These are phyloP conservation scores for Cryptoprocta ferox DNA, from an alignment of 2,797 vertebrate genomes.

Conservation along the genomic window DNA sequence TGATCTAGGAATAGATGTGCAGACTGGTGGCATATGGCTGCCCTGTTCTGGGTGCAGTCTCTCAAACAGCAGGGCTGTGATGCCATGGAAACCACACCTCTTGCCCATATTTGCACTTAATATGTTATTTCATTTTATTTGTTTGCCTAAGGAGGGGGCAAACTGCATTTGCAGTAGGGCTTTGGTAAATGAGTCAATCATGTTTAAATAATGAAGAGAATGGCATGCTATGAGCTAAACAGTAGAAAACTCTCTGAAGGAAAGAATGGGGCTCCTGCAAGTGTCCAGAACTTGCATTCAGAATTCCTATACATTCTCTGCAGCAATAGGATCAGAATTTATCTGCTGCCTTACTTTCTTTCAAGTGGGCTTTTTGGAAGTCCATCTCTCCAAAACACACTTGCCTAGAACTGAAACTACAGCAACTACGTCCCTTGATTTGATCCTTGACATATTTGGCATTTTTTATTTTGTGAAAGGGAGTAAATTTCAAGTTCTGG, in stretches of 20 bases:
- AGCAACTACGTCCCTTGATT: not conserved
- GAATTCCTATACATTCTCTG: not conserved
- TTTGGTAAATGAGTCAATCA: conserved; percentile 49
- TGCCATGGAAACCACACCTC: conserved; percentile 78
- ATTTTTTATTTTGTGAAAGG: not conserved
- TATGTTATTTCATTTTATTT: conserved; percentile 78
- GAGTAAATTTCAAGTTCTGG: not conserved
- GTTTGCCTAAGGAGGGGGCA: conserved; percentile 78
- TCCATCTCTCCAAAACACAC: not conserved
- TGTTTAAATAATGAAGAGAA: conserved; percentile 60
- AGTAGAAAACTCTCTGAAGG: conserved; percentile 39
- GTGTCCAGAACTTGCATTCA: not conserved
- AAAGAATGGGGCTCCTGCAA: not conserved
- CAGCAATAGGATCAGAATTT: not conserved
- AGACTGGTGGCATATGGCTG: conserved; percentile 63
- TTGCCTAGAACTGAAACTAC: not conserved
- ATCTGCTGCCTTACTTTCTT: not conserved
- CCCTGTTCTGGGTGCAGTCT: conserved; percentile 49
- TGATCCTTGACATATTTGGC: not conserved
- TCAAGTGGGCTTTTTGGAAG: not conserved
- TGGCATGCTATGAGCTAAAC: not conserved
- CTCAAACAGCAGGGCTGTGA: conserved; percentile 61
- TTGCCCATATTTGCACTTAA: conserved; percentile 78
- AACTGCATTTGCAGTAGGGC: conserved; percentile 71
- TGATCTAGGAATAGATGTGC: conserved; percentile 45